Evolutionary conservation across 2,888 invertebrate species (phyloP), one percentile per base, ranked within the genome.

Genomic region (Dicyrtomina minuta): DNA sequence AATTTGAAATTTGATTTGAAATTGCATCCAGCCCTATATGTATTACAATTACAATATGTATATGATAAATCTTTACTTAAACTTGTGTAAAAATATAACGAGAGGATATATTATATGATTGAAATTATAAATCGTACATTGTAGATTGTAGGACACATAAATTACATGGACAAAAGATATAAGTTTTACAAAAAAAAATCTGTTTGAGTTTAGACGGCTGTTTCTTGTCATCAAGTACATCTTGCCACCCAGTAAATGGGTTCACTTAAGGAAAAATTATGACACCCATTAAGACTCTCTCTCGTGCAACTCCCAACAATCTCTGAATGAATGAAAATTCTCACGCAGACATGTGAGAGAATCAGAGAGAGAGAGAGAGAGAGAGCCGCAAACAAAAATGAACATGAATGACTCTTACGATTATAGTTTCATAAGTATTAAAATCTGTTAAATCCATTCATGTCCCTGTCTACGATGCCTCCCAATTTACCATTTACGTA

Each of bases 241-340:
- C 46, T 17, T 68, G 58, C 62, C 73, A 71, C 71, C 70, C 70
- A 68, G 51, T 71, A 71, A 71, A 73, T 71, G 71, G 70, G 41
- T 70, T 70, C 71, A 73, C 73, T 73, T 71, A 73, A 64, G 41
- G 61, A 56, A 68, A 67, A 73, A 70, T 73, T 73, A 73, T 71
- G 73, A 71, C 65, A 17, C 65, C 67, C 68, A 72, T 72, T 72
- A 72, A 43, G 56, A 15, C 55, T 46, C 62, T 51, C 62, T 20
- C 51, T 5, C 51, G 12, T 12, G 58, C 39, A 58, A n/a, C 58
- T 33, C 44, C 33, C 33, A 41, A 41, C 59, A 4, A 22, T 60
- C 44, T 60, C 20, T 60, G 60, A 60, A 60, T 58, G 58, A 58
- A 58, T 60, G 60, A 60, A 60, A 33, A 60, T 60, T 60, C 60